Evolutionary conservation across 2,888 invertebrate species (phyloP), one percentile per base, ranked within the genome.

Genomic region (Stenodera caucasica): DNA sequence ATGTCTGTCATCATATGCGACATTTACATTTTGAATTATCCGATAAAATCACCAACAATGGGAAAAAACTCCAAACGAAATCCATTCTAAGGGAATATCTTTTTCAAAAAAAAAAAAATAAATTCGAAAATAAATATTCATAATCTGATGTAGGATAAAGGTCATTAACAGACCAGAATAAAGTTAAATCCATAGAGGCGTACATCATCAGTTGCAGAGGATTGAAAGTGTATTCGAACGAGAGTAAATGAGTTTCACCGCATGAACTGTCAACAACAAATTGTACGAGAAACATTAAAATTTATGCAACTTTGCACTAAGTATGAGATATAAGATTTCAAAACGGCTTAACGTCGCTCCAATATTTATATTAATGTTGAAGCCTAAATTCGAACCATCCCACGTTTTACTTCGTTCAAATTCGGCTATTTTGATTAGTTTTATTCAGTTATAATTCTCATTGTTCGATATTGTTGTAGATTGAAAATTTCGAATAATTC

Each of bases 231-330:
- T 40, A 40, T 40, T 9, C 40, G 18, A 18, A 40, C 40, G 40
- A 40, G 18, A 40, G 18, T 18, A 11, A 40, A 40, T 40, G 18
- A 40, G 15, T 40, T 18, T 40, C 40, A 40, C 40, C 18, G 18
- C 40, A 40, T 40, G 40, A 40, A 40, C 18, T 40, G 40, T 40
- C 40, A 40, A 40, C 40, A 40, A 18, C 15, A 40, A 40, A 40
- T 40, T 40, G 8, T 40, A 40, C 9, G 40, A 15, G 40, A 40
- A 40, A 18, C 11, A 40, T 40, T 40, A 40, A 40, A 40, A 18
- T 40, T 40, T 40, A 40, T 40, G 18, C 40, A 18, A 18, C 18
- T 40, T 40, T 40, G 40, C 40, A 40, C 40, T 18, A 40, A 40
- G 5, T 18, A 9, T 40, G 11, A 18, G 11, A 2, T 40, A 18